Evolutionary conservation across 2,888 invertebrate species (phyloP), one percentile per base, ranked within the genome.

Genomic region (Fragum sueziense): DNA sequence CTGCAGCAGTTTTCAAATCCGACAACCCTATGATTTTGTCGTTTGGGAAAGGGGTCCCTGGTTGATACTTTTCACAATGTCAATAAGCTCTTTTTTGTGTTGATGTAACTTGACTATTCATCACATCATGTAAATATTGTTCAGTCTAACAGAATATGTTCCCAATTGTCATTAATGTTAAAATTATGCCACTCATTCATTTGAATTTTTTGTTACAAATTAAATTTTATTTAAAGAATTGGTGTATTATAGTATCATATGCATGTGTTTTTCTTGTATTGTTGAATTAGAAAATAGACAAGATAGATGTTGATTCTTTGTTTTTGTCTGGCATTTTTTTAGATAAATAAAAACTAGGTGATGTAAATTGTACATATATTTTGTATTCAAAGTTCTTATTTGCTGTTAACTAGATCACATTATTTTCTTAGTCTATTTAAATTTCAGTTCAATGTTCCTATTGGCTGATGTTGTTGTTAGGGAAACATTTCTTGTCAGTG

Each of bases 341-440:
- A 47, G 65, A 65, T 65, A 65, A 37, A 37, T 9, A 37, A 37
- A 9, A 47, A 65, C 41, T 65, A 65, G 65, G 41, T 65, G 65
- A 57, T 79, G 75, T 71, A 59, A 70, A 72, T 37, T 79, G 79
- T 79, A 79, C 51, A 79, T 72, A 76, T 79, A 59, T 79, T 79
- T 75, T 75, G 67, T 70, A 73, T 73, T 65, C 31, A 54, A 52
- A 65, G 41, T 51, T 72, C 25, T 62, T 62, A 31, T 65, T 65
- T 65, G 65, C 73, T 73, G 73, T 73, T 67, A 47, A 65, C 47
- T 73, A 73, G 73, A 73, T 52, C 51, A 73, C 51, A 51, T 67
- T 73, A 73, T 67, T 73, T 73, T 73, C 67, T 73, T 73, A 67
- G 65, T 51, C 70, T 54, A 22, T 70, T 70, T 54, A 70, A 68